These are phyloP conservation scores for Orgyia antiqua DNA, from an alignment of 2,888 invertebrate species.

Conservation along the genomic window DNA sequence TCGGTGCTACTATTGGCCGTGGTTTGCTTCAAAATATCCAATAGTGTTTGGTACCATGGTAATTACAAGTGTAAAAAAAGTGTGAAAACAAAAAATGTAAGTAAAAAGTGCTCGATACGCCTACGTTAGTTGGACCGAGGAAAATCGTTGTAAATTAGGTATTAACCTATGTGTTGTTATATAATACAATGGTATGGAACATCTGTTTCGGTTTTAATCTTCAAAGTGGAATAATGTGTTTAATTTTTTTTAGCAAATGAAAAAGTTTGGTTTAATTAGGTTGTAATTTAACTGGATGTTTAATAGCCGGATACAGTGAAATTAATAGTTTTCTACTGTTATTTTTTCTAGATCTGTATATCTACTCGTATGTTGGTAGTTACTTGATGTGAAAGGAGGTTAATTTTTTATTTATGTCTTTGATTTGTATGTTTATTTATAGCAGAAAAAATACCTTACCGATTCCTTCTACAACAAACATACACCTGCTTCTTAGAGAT, in stretches of 20 bases:
- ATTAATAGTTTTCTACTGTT: not conserved
- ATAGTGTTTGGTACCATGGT: slow-evolving; percentile 42
- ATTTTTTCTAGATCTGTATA: no score
- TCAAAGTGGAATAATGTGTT: slow-evolving; percentile 1
- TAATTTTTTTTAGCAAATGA: slow-evolving; percentile 1
- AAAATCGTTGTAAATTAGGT: slow-evolving; percentile 61
- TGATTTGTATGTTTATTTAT: no score
- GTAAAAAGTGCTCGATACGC: slow-evolving; percentile 28
- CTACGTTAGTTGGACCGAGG: slow-evolving; percentile 43
- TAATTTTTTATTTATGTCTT: no score
- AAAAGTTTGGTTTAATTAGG: not conserved
- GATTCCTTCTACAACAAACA: no score
- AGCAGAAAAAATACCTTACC: no score
- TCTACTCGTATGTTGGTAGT: no score
- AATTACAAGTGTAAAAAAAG: slow-evolving; percentile 55
- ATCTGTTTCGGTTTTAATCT: slow-evolving; percentile 16
- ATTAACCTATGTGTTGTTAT: slow-evolving; percentile 34
- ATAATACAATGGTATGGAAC: slow-evolving; percentile 20
- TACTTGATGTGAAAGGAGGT: no score
- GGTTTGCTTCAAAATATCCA: slow-evolving; percentile 37
- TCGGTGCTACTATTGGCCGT: slow-evolving; percentile 35
- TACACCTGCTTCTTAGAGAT: no score
- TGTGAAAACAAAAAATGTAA: slow-evolving; percentile 27
- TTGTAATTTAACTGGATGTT: slow-evolving; percentile 1
- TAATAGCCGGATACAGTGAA: not conserved